Conservation (phyloP, 1,140 invertebrate species). For the Asobara japonica region DNA sequence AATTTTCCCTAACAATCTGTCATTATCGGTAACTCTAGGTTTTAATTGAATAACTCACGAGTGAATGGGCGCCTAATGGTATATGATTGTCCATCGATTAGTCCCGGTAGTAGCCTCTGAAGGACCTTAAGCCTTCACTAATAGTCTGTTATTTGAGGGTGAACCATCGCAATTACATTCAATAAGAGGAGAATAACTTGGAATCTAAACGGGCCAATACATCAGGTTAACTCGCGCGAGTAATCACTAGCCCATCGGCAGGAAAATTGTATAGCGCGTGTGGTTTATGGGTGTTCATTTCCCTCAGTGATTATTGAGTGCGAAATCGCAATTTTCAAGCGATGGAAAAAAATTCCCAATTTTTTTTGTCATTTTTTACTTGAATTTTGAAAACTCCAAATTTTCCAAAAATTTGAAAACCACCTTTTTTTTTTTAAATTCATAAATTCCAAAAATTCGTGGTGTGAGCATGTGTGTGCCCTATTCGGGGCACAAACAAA, state of each 20-base stretch:
- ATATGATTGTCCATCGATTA: constrained; percentile 36
- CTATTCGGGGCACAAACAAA: too few relatives aligned
- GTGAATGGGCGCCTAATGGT: constrained; percentile 39
- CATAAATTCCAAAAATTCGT: too few relatives aligned
- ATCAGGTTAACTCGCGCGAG: constrained; percentile 40
- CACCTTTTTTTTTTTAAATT: too few relatives aligned
- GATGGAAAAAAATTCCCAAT: too few relatives aligned
- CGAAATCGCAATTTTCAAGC: too few relatives aligned
- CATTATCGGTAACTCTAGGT: constrained; percentile 12
- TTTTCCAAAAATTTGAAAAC: too few relatives aligned
- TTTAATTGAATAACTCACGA: constrained; percentile 39
- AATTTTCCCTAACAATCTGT: not conserved
- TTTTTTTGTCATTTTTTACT: too few relatives aligned
- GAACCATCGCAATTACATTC: constrained; percentile 52
- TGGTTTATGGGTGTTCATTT: not conserved
- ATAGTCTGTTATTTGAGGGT: constrained; percentile 53
- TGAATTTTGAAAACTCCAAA: too few relatives aligned
- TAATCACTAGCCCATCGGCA: constrained; percentile 42
- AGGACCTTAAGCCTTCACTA: constrained; percentile 33
- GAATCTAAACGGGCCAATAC: constrained; percentile 36
- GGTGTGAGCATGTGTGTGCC: too few relatives aligned
- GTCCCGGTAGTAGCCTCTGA: constrained; percentile 27
- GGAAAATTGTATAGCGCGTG: constrained; percentile 37
- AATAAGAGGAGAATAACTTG: constrained; percentile 54
- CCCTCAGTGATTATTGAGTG: not conserved